A percentile compares a stretch with the other conserved stretches of the same genome.
These are phyloP conservation scores for Eristalinus aeneus DNA, from an alignment of 2,888 invertebrate species.

Conservation along the genomic window DNA sequence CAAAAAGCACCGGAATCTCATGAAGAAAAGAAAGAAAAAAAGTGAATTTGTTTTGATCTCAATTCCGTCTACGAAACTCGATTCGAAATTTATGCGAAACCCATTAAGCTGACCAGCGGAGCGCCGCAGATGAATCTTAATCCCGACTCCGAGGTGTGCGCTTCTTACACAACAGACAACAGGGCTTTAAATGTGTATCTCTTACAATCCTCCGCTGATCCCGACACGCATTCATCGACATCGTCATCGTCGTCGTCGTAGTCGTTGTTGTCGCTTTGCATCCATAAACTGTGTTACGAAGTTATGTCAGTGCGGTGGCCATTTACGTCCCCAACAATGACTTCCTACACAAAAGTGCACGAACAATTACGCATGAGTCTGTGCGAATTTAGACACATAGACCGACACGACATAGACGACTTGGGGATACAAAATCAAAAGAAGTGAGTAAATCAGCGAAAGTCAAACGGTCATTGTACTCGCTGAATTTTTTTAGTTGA, in stretches of 20 bases:
- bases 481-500: constrained; percentile 10
- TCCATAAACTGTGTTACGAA: background rate
- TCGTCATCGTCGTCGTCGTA: background rate
- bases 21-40: background rate
- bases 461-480: constrained; percentile 58
- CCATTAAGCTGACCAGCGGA: constrained; percentile 14
- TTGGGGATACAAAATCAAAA: background rate
- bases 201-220: background rate
- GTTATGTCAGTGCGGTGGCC: background rate
- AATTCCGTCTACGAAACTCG: constrained; percentile 11
- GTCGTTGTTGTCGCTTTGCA: background rate
- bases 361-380: constrained; percentile 20
- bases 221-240: background rate
- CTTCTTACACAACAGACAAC: constrained; percentile 19
- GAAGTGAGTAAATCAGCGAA: constrained; percentile 50
- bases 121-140: constrained; percentile 35
- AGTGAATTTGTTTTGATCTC: constrained; percentile 36
- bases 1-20: background rate
- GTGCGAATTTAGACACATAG: background rate
- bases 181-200: background rate
- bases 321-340: constrained; percentile 14
- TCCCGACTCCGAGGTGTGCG: constrained; percentile 15
- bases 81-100: constrained; percentile 40
- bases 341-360: constrained; percentile 51
- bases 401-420: too few relatives aligned